Conservation (phyloP, 2,113 vertebrate genomes). For the Lepisosteus osseus region DNA sequence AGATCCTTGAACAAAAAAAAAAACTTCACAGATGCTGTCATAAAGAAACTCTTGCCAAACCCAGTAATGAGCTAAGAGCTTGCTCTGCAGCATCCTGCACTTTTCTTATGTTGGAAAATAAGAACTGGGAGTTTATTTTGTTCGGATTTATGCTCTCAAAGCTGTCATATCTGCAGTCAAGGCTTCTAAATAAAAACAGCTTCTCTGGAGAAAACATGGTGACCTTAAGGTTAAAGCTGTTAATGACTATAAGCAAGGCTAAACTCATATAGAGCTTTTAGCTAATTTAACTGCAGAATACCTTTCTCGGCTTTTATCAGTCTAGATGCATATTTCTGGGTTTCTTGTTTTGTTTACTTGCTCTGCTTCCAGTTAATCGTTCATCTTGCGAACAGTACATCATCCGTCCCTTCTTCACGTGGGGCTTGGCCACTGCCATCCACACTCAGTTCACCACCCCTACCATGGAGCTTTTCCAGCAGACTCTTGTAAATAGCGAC, state of each 20-base stretch:
- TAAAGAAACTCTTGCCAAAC: constrained; percentile 39
- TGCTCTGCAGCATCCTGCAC: constrained; percentile 25
- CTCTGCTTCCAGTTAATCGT: no score
- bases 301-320: no score
- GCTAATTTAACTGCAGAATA: no score
- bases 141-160: constrained; percentile 36
- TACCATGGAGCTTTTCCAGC: no score
- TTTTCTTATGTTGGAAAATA: constrained; percentile 35
- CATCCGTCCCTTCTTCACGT: background rate
- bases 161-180: constrained; percentile 50
- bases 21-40: constrained; percentile 34
- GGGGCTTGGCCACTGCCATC: background rate
- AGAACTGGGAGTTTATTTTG: constrained; percentile 31
- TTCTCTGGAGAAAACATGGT: constrained; percentile 42
- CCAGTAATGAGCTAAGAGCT: constrained; percentile 45
- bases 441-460: no score
- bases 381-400: no score
- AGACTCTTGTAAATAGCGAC: no score
- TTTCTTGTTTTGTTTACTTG: no score
- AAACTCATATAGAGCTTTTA: no score
- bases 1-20: constrained; percentile 33
- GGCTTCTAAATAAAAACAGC: constrained; percentile 53
- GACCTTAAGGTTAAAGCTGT: constrained; percentile 46
- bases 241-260: constrained; percentile 16
- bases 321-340: no score